Base-by-base conservation (phyloP, 2,888 invertebrate genomes). In the Ctena decussata region DNA sequence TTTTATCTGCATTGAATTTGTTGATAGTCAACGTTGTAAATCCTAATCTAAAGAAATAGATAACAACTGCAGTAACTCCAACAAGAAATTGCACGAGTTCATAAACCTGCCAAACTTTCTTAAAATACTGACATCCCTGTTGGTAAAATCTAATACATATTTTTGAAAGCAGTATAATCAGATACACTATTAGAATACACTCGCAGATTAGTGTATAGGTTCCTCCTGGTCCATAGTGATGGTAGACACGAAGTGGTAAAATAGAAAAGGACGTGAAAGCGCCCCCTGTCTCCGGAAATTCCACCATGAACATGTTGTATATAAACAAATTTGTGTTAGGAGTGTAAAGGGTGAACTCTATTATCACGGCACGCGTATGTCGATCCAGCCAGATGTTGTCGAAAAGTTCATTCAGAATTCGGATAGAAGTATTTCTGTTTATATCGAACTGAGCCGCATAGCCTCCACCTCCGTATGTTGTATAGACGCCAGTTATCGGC, bases 271-370 rank as follows among this genome's bases (percentile, higher is more conserved):
- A 83, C 2, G 84, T 87, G 24, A 87, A 71, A 15, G 86, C 84
- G 2, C 89, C 90, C 0, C 91, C 90, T 27, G 82, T 84, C 80
- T 89, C 79, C 21, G 84, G 82, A 65, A 86, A 86, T 30, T 89
- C 91, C 0, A 91, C 81, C 32, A 93, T 75, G 24, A 93, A 91
- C 70, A 88, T 88, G 46, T 90, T 88, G 72, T 92, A 92, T 6
- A 90, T 86, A 80, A 94, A 94, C 74, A 93, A 74, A 80, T 94
- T 94, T 0, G 90, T 85, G 53, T 92, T 90, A 24, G 91, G 81
- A 70, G 91, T 93, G 82, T 93, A 94, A 5, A 94, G 60, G 21
- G 92, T 93, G 72, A 93, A 93, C 78, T 94, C 94, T 6, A 94
- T 71, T 57, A 93, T 89, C 15, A 94, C 89, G 0, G 92, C 94